Conservation (phyloP, 2,797 vertebrate species). For the Nasua narica region DNA sequence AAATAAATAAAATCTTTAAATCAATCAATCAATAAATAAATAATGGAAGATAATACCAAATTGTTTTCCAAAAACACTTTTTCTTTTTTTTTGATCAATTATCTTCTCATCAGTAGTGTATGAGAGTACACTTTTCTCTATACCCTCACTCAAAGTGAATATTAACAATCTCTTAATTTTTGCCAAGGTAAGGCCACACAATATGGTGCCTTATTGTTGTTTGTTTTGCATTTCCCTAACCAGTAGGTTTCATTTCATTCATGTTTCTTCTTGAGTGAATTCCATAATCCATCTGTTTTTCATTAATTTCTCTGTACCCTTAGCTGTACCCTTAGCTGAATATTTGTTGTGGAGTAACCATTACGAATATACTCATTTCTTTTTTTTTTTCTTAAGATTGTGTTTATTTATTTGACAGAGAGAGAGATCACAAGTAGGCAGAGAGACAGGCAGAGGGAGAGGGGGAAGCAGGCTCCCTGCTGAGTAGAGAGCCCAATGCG, state of each 20-base stretch:
- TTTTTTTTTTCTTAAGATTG: no score
- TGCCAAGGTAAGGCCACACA: not conserved
- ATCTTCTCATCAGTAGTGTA: not conserved
- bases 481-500: no score
- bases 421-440: no score
- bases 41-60: not conserved
- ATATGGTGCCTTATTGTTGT: not conserved
- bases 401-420: no score
- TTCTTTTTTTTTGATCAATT: not conserved
- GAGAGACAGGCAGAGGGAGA: no score
- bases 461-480: no score
- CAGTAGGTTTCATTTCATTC: not conserved
- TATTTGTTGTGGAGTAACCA: not conserved
- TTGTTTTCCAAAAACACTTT: not conserved
- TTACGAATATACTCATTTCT: not conserved
- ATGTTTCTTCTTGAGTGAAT: not conserved
- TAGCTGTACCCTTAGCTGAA: not conserved
- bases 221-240: slow-evolving; percentile 26
- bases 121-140: not conserved
- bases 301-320: not conserved
- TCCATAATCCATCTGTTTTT: not conserved
- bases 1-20: no score
- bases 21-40: no score
- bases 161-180: slow-evolving; percentile 11
- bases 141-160: not conserved